A percentile compares a stretch with the other conserved stretches of the same genome.
phyloP scores from a whole-genome alignment of 2,113 vertebrate genomes.

The Plecotus auritus region DNA sequence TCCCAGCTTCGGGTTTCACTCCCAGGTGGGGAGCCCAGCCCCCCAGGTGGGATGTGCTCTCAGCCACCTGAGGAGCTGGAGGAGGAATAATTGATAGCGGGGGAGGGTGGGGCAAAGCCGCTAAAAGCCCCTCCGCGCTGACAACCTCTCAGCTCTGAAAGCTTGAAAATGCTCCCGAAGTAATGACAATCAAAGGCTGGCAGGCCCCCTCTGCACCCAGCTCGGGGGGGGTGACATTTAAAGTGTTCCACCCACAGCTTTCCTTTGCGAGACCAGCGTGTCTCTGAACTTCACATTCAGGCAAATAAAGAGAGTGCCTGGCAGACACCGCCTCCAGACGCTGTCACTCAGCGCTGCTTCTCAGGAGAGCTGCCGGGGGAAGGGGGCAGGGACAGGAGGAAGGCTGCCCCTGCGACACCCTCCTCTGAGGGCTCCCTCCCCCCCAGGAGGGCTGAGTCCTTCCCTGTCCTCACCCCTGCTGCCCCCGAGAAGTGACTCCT shows the following conservation, averaged over 20 bases:
- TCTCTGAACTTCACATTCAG: neutral
- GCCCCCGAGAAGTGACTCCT: neutral
- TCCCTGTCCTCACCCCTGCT: neutral
- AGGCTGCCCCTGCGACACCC: neutral
- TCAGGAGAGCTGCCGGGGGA: neutral
- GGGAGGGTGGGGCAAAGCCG: neutral
- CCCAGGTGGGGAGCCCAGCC: fast-evolving
- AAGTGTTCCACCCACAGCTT: neutral
- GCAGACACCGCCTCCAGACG: neutral
- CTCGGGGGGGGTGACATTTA: neutral
- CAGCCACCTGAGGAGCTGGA: neutral
- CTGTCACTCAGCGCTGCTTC: neutral
- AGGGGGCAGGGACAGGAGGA: neutral
- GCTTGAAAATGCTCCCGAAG: neutral
- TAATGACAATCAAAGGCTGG: neutral
- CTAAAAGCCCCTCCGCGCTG: neutral
- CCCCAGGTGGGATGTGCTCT: neutral
- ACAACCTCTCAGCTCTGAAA: neutral
- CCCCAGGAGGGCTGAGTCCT: no score
- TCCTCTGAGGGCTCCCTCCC: neutral
- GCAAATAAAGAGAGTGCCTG: neutral
- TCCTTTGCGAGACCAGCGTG: neutral
- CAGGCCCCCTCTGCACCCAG: neutral
- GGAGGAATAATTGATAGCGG: neutral
- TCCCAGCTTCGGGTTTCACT: neutral